A percentile compares a stretch with the other conserved stretches of the same genome.
These are phyloP conservation scores for Pseudolycoriella hygida DNA, from an alignment of 2,888 invertebrate genomes.

Conservation along the genomic window DNA sequence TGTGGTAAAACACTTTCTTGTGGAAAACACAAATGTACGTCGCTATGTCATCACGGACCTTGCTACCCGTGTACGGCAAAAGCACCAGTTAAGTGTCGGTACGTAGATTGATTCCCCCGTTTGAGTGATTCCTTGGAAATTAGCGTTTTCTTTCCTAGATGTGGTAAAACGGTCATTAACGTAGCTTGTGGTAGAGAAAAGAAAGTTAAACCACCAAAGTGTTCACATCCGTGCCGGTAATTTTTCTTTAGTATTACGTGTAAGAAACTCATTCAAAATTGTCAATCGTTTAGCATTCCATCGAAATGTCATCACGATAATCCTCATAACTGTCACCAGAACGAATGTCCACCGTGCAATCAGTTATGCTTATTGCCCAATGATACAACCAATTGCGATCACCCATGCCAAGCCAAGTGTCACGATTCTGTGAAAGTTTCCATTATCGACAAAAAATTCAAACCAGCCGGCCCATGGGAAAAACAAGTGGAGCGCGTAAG, in stretches of 20 bases:
- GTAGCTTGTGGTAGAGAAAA: slow-evolving; percentile 77
- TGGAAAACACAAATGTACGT: slow-evolving; percentile 68
- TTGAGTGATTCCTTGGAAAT: background rate
- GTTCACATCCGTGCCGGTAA: slow-evolving; percentile 52
- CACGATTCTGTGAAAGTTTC: slow-evolving; percentile 56
- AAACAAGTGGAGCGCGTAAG: slow-evolving; percentile 30
- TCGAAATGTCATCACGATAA: slow-evolving; percentile 77
- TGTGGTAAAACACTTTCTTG: slow-evolving; percentile 73
- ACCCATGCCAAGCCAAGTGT: slow-evolving; percentile 47
- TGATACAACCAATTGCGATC: slow-evolving; percentile 17
- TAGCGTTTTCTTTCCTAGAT: slow-evolving; percentile 44
- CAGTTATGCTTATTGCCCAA: slow-evolving; percentile 47
- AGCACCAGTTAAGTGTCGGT: slow-evolving; percentile 29
- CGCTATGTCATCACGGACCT: slow-evolving; percentile 58
- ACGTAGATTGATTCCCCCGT: slow-evolving; percentile 23
- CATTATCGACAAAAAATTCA: slow-evolving; percentile 33
- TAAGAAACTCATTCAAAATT: no score
- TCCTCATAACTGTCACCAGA: slow-evolving; percentile 65
- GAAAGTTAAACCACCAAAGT: slow-evolving; percentile 61
- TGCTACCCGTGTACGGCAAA: slow-evolving; percentile 57
- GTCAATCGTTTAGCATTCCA: slow-evolving; percentile 32
- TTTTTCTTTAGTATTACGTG: slow-evolving; percentile 1
- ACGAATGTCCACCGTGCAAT: slow-evolving; percentile 65
- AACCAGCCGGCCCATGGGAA: slow-evolving; percentile 51
- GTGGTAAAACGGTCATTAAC: slow-evolving; percentile 56